Evolutionary conservation across 2,888 invertebrate genomes (phyloP).

Genomic region (Callimorpha dominula): DNA sequence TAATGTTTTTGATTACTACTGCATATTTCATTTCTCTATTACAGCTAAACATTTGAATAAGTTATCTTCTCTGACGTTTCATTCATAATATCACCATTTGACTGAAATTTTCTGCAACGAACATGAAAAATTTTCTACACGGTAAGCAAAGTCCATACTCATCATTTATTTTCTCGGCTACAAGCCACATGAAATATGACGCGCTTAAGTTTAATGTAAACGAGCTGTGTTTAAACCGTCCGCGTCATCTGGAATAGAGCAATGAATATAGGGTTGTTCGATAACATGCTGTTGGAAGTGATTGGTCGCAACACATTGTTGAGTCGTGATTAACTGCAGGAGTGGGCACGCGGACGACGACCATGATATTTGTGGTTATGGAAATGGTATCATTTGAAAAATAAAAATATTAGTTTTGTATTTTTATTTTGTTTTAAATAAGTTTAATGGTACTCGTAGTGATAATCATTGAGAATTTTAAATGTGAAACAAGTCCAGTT

Average conservation of each 20-base stretch:
- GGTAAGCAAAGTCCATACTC: constrained; percentile 13
- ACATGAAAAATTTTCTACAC: constrained; percentile 1
- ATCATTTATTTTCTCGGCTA: constrained; percentile 14
- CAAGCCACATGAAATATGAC: constrained; percentile 15
- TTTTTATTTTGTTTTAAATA: no score
- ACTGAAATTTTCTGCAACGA: not conserved
- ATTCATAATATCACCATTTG: not conserved
- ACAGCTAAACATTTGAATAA: not conserved
- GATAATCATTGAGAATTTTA: no score
- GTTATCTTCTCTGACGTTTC: not conserved
- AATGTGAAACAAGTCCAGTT: no score
- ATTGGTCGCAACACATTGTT: constrained; percentile 45
- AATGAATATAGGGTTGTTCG: constrained; percentile 12
- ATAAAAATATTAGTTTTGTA: no score
- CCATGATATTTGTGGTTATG: not conserved
- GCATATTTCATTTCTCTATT: not conserved
- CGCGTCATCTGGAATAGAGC: not conserved
- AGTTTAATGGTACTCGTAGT: no score
- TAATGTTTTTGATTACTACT: not conserved
- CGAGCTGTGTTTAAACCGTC: constrained; percentile 8
- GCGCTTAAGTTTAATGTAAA: constrained; percentile 7
- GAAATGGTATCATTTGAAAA: no score
- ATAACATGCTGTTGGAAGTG: constrained; percentile 4
- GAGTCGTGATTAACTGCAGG: constrained; percentile 57
- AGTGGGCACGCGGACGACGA: not conserved